Percentiles rank a stretch among this genome's conserved stretches.
Conservation (phyloP, 2,113 vertebrate genomes). For the human (Homo sapiens) region GRCh38 chr7:101014001-101014500, state of each 20-base stretch:
- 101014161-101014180: no score
- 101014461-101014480: background rate
- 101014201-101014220: background rate
- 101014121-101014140: no score
- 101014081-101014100: accelerated
- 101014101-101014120: background rate
- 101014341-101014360: background rate
- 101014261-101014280: background rate
- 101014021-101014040: background rate
- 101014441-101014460: background rate
- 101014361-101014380: background rate
- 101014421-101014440: background rate
- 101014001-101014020: background rate
- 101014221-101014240: background rate
- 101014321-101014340: background rate
- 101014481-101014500: no score
- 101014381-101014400: background rate
- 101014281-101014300: background rate
- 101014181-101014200: background rate
- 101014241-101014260: background rate
- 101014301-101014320: background rate
- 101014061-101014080: slow-evolving; percentile 21
- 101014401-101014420: background rate
- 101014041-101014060: background rate
- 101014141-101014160: background rate